phyloP scores from a whole-genome alignment of 2,888 invertebrate species.

The Criorhina ranunculi region DNA sequence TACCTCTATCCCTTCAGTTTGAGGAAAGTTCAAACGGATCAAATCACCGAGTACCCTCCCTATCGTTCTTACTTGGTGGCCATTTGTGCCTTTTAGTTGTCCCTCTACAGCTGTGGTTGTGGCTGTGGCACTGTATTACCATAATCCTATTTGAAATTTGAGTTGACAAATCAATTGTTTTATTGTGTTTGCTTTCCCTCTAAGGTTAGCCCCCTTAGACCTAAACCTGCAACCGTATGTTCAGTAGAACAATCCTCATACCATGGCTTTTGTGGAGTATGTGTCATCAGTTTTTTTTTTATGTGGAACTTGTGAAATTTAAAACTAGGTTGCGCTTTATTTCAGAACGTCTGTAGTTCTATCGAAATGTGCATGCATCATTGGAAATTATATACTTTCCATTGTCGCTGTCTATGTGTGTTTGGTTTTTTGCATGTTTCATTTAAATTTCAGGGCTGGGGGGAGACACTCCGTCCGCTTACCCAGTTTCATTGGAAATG shows the following conservation, averaged over 20 bases:
- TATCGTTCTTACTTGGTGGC: constrained; percentile 10
- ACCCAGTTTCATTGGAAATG: constrained; percentile 76
- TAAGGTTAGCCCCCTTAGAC: constrained; percentile 55
- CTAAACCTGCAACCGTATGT: constrained; percentile 50
- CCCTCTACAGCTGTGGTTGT: constrained; percentile 23
- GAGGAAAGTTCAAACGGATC: constrained; percentile 65
- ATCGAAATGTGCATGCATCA: constrained; percentile 75
- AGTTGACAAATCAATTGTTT: constrained; percentile 75
- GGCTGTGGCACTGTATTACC: constrained; percentile 58
- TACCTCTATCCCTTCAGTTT: constrained; percentile 22
- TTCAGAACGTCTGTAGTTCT: constrained; percentile 62
- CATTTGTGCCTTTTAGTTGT: no score
- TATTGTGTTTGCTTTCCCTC: constrained; percentile 48
- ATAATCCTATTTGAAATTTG: constrained; percentile 76
- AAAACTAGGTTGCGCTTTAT: constrained; percentile 70
- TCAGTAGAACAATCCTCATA: constrained; percentile 50
- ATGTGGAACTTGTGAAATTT: constrained; percentile 66
- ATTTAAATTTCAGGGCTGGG: constrained; percentile 51
- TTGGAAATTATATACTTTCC: constrained; percentile 61
- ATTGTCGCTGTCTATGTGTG: constrained; percentile 22
- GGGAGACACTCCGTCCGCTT: constrained; percentile 58
- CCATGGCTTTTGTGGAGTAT: constrained; percentile 33
- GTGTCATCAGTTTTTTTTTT: constrained; percentile 66
- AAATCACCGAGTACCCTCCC: constrained; percentile 61
- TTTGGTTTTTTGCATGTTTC: constrained; percentile 46